These are phyloP conservation scores for Lasioglossum malachurum DNA, from an alignment of 2,888 invertebrate species.

Conservation along the genomic window DNA sequence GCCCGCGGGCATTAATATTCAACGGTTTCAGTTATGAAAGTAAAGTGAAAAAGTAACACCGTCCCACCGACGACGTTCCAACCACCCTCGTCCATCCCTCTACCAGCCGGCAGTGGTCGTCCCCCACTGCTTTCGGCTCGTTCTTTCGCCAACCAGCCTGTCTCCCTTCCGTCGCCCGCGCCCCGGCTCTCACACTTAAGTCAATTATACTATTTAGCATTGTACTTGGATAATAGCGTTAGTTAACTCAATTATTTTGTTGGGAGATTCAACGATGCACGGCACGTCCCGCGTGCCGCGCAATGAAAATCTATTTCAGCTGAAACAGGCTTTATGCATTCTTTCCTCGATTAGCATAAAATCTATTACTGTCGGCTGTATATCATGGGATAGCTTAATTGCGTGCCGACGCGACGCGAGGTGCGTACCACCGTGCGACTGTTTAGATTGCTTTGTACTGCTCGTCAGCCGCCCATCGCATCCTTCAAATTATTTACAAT, in stretches of 20 bases:
- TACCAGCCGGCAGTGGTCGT: neutral
- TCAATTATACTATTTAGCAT: conserved; percentile 82
- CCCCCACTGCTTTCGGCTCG: conserved; percentile 34
- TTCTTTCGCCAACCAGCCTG: conserved; percentile 34
- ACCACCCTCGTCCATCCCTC: neutral
- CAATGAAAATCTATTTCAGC: conserved; percentile 60
- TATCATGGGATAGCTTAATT: neutral
- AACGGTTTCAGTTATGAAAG: conserved; percentile 84
- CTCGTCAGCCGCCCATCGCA: neutral
- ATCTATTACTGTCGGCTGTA: conserved; percentile 28
- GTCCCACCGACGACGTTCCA: conserved; percentile 35
- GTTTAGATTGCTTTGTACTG: neutral
- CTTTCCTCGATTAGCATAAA: conserved; percentile 37
- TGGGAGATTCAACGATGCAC: conserved; percentile 58
- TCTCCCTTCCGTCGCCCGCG: conserved; percentile 14
- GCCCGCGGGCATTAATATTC: conserved; percentile 83
- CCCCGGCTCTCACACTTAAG: conserved; percentile 70
- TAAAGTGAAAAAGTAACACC: conserved; percentile 84
- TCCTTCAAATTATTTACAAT: neutral
- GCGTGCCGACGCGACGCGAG: neutral
- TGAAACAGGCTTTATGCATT: conserved; percentile 37
- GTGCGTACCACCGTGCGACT: neutral
- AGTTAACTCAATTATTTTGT: conserved; percentile 77
- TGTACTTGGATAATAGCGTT: conserved; percentile 78
- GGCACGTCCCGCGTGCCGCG: conserved; percentile 51